Percentiles rank a stretch among this genome's conserved stretches.
Evolutionary conservation across 2,888 invertebrate species (phyloP).

Genomic region (Drosophila putrida): DNA sequence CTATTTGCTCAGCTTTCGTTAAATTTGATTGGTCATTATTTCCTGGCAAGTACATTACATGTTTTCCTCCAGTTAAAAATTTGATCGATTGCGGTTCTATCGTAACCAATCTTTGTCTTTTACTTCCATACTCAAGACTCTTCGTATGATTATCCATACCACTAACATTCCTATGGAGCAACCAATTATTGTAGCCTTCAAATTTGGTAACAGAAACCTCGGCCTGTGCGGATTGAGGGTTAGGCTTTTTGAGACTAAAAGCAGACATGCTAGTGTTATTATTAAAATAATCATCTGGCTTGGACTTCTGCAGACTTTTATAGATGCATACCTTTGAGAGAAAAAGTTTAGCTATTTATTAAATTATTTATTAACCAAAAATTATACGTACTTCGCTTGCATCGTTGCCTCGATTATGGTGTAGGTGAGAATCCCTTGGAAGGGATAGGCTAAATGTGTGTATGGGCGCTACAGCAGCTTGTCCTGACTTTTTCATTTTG

Average conservation of each 20-base stretch:
- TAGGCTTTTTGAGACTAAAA: conserved; percentile 24
- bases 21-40: conserved; percentile 32
- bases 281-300: conserved; percentile 30
- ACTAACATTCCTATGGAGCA: conserved; percentile 87
- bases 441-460: conserved; percentile 92
- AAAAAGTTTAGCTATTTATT: background rate
- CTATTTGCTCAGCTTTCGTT: conserved; percentile 17
- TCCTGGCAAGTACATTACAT: conserved; percentile 91
- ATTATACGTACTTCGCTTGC: conserved; percentile 35
- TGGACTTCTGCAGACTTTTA: conserved; percentile 55
- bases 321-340: conserved; percentile 46
- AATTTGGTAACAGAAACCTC: conserved; percentile 24
- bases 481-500: conserved; percentile 32
- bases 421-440: conserved; percentile 88
- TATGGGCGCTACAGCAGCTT: conserved; percentile 83
- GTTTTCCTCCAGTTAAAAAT: conserved; percentile 89
- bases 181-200: conserved; percentile 89
- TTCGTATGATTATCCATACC: conserved; percentile 61
- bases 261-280: conserved; percentile 1
- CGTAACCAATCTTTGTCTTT: conserved; percentile 46
- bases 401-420: conserved; percentile 36
- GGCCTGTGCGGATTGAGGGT: conserved; percentile 1
- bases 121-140: conserved; percentile 51
- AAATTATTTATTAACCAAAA: background rate
- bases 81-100: conserved; percentile 85